Conservation (phyloP, 2,888 invertebrate genomes). For the Odontomyia ornata region DNA sequence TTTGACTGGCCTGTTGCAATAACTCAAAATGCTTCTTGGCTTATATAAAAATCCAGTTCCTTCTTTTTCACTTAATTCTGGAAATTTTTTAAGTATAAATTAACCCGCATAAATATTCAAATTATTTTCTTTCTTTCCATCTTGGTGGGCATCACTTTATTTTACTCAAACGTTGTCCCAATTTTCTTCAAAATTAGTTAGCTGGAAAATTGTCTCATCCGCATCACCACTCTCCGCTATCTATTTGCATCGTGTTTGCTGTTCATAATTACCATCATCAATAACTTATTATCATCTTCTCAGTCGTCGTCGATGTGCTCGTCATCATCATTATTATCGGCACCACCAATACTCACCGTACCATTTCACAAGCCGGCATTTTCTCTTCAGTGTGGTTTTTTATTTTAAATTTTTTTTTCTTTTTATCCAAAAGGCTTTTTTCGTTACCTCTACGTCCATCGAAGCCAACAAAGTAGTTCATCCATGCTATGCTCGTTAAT, state of each 20-base stretch:
- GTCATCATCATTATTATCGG: not conserved
- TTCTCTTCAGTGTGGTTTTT: not conserved
- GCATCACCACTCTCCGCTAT: too few species aligned
- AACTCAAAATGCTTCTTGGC: too few species aligned
- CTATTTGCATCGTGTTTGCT: not conserved
- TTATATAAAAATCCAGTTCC: too few species aligned
- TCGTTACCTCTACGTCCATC: conserved; percentile 1
- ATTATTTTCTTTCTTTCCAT: too few species aligned
- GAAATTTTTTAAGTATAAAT: too few species aligned
- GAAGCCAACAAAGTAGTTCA: conserved; percentile 21
- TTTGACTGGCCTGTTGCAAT: too few species aligned
- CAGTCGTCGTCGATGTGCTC: not conserved
- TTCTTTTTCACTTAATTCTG: too few species aligned
- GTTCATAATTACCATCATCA: not conserved
- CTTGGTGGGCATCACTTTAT: too few species aligned
- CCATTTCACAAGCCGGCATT: not conserved
- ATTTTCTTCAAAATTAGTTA: too few species aligned
- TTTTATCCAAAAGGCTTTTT: not conserved
- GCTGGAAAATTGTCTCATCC: too few species aligned
- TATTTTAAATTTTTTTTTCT: not conserved
- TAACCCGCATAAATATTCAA: too few species aligned
- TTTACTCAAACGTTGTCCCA: too few species aligned
- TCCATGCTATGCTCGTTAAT: conserved; percentile 37
- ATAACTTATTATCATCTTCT: not conserved
- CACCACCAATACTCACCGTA: not conserved